Evolutionary conservation across 2,888 invertebrate species (phyloP).

Genomic region (Muschampia plurimacula): DNA sequence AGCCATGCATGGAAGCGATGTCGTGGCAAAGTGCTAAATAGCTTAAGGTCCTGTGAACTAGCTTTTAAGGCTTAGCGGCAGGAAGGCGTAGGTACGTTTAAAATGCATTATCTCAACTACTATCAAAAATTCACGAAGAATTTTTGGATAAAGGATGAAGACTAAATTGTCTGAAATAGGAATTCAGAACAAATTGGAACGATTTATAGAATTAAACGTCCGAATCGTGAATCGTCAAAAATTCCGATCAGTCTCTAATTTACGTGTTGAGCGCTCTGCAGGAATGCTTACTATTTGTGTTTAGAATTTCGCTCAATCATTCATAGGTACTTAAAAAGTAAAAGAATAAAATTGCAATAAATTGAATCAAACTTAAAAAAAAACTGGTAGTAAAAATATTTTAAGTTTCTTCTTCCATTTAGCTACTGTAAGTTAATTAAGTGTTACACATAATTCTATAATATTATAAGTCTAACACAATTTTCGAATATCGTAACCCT

Average conservation of each 20-base stretch:
- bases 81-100: neutral
- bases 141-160: neutral
- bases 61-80: too few relatives aligned
- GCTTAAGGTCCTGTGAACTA: too few relatives aligned
- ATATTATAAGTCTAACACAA: neutral
- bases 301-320: slow-evolving; percentile 16
- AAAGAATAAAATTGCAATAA: neutral
- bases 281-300: slow-evolving; percentile 18
- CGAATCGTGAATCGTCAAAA: slow-evolving; percentile 16
- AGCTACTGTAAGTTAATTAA: neutral
- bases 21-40: too few relatives aligned
- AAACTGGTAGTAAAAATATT: neutral
- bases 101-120: neutral
- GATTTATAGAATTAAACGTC: slow-evolving; percentile 25
- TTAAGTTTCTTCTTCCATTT: neutral
- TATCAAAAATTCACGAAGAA: neutral
- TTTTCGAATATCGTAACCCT: neutral
- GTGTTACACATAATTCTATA: neutral
- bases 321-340: neutral
- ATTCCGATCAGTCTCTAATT: slow-evolving; percentile 23
- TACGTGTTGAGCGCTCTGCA: slow-evolving; percentile 13
- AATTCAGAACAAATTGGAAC: slow-evolving; percentile 8
- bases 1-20: too few relatives aligned
- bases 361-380: neutral
- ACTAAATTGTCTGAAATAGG: neutral